phyloP scores from a whole-genome alignment of 2,888 invertebrate species.

The Mesopsocus fuscifrons region DNA sequence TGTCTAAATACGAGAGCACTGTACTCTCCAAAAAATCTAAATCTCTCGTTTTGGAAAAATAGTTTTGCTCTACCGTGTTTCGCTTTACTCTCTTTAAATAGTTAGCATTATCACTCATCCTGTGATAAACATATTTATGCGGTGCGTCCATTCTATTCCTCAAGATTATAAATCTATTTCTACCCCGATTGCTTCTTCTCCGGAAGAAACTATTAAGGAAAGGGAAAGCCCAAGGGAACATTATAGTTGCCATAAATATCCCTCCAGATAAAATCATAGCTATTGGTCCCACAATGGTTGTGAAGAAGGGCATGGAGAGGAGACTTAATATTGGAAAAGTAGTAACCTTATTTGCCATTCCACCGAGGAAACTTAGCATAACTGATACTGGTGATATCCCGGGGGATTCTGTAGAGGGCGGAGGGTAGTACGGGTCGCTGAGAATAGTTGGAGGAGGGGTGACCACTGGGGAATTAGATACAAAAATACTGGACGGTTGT shows the following conservation, averaged over 20 bases:
- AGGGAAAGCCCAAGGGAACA: conserved; percentile 44
- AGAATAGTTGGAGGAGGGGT: background rate
- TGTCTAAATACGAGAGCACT: too few relatives aligned
- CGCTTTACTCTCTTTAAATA: conserved; percentile 2
- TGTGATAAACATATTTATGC: background rate
- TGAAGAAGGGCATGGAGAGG: conserved; percentile 35
- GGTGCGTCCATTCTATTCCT: conserved; percentile 1
- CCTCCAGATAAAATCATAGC: conserved; percentile 39
- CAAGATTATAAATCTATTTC: conserved; percentile 1
- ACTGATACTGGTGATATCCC: background rate
- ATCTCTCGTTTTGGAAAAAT: too few relatives aligned
- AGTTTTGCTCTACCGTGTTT: too few relatives aligned
- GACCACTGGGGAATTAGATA: background rate
- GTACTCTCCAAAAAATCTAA: too few relatives aligned
- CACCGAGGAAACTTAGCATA: background rate
- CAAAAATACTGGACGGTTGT: background rate
- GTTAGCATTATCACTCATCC: background rate
- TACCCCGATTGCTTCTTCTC: conserved; percentile 17
- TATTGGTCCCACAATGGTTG: conserved; percentile 41
- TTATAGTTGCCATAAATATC: conserved; percentile 37
- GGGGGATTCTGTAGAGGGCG: background rate
- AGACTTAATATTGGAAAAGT: conserved; percentile 30
- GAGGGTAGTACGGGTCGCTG: background rate
- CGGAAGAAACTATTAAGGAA: conserved; percentile 26
- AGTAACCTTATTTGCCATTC: background rate